Evolutionary conservation across 1,140 invertebrate species (phyloP).

Genomic region (Physella acuta): DNA sequence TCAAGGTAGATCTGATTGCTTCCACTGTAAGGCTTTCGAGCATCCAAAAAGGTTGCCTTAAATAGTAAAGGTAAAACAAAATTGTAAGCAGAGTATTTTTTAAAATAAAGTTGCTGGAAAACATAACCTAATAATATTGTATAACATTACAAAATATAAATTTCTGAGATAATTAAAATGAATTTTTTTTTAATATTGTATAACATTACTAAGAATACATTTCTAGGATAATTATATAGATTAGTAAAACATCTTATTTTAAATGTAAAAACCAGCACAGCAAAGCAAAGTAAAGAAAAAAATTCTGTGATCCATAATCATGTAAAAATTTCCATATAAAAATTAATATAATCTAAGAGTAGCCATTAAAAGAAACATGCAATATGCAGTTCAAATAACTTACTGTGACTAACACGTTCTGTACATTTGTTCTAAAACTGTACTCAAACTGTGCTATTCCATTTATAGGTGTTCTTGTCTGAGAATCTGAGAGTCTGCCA

Average conservation of each 20-base stretch:
- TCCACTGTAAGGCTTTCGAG: slow-evolving; percentile 2
- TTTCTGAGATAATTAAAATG: no score
- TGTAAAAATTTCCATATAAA: no score
- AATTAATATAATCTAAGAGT: no score
- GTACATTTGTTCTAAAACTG: background rate
- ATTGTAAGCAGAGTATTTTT: no score
- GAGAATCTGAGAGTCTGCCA: background rate
- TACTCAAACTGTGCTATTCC: slow-evolving; percentile 45
- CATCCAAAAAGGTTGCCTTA: slow-evolving; percentile 27
- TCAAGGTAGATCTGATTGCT: background rate
- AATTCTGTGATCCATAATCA: no score
- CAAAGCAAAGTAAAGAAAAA: background rate
- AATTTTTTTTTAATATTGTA: no score
- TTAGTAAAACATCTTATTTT: background rate
- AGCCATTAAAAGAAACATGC: background rate
- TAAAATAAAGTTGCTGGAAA: background rate
- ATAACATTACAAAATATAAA: no score
- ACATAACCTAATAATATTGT: background rate
- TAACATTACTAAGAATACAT: no score
- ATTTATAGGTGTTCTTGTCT: slow-evolving; percentile 32
- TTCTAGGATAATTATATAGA: no score
- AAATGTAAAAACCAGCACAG: background rate
- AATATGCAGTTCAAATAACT: no score
- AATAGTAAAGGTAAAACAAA: no score
- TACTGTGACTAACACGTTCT: slow-evolving; percentile 23